Evolutionary conservation across 2,113 vertebrate species (phyloP).

Genomic region (Nibea albiflora): DNA sequence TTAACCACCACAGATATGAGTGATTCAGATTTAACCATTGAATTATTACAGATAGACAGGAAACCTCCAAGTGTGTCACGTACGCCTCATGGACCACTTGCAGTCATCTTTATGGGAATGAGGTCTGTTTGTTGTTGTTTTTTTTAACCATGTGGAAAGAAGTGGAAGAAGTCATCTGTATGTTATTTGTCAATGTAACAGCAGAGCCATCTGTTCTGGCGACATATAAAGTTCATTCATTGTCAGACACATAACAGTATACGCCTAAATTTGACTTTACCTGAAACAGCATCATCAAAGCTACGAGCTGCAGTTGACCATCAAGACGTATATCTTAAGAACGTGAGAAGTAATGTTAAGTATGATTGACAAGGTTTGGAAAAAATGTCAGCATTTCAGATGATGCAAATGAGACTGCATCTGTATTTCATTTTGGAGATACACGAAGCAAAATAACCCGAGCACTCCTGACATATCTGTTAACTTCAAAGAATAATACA

Average conservation of each 20-base stretch:
- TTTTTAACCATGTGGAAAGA: constrained; percentile 18
- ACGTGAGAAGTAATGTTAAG: not conserved
- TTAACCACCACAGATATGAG: constrained; percentile 43
- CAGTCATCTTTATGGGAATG: constrained; percentile 14
- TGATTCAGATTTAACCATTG: constrained; percentile 52
- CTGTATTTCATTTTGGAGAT: not conserved
- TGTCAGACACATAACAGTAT: not conserved
- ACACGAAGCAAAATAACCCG: not conserved
- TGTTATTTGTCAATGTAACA: not conserved
- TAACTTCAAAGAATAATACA: constrained; percentile 61
- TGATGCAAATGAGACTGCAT: not conserved
- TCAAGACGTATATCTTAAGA: not conserved
- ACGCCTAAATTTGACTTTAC: not conserved
- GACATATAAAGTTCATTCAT: not conserved
- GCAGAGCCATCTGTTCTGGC: not conserved
- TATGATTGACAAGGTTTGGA: not conserved
- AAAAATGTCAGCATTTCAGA: not conserved
- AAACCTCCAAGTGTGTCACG: constrained; percentile 65
- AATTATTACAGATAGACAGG: not conserved
- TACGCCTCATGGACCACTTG: constrained; percentile 48
- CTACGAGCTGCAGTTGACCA: not conserved
- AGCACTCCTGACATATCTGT: not conserved
- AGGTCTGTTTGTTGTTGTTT: not conserved
- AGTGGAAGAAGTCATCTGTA: not conserved
- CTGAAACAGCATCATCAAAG: not conserved